Evolutionary conservation across 53 echinoderm and acorn worm species (phyloP), one percentile per base, ranked within the genome.

Genomic region (Hippasteria phrygiana): DNA sequence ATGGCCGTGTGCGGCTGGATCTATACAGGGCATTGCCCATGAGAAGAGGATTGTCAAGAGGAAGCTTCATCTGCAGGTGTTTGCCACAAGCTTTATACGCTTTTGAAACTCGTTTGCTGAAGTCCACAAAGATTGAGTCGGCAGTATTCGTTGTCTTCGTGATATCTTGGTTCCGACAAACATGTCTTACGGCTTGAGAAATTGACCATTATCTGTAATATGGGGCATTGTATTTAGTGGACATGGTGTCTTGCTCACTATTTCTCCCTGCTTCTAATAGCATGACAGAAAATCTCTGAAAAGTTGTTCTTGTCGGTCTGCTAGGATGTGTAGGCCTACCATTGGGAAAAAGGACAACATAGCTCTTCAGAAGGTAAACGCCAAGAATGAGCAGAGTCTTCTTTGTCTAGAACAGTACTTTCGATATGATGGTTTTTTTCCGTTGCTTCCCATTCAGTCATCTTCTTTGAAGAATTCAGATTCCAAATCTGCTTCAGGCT

Each of bases 31-130:
- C n/a, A n/a, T n/a, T n/a, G n/a, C n/a, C n/a, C n/a, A n/a, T n/a
- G n/a, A n/a, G n/a, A n/a, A n/a, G n/a, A n/a, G n/a, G n/a, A 83
- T 65, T 83, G 65, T 63, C 43, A 22, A 83, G 43, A 40, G 83
- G 65, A 41, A 83, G 65, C 65, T 65, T 83, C 37, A 8, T 65
- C 47, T 83, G 83, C 42, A 83, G 47, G 31, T 83, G 65, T 31
- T 39, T 36, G 42, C 83, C 83, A 40, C 64, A 42, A 24, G 39
- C 47, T 65, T 40, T 64, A 42, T 64, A 84, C 0, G 85, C 85
- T 17, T 43, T 17, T 43, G 64, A 73, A 3, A 17, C 18, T 54
- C 3, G 54, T 11, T 54, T 54, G 11, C 18, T 54, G 18, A 54
- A 73, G 42, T 73, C 24, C 38, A 71, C 10, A 38, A 20, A 13